These are phyloP conservation scores for Trichechus manatus DNA, from an alignment of 2,113 vertebrate genomes.

Conservation along the genomic window DNA sequence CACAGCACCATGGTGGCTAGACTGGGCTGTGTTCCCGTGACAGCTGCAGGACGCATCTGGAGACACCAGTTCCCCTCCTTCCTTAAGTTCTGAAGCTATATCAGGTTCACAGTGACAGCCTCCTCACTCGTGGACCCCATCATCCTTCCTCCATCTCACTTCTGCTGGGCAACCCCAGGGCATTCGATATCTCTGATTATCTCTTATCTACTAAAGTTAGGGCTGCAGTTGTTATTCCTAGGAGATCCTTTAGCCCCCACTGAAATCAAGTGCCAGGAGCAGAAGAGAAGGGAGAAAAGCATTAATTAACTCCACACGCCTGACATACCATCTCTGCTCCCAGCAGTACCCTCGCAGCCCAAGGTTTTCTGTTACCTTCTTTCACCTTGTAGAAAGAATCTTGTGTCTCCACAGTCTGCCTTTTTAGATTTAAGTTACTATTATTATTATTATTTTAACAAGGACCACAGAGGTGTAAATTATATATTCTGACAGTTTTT, in stretches of 20 bases:
- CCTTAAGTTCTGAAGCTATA: not conserved
- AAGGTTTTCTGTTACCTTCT: not conserved
- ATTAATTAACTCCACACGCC: not conserved
- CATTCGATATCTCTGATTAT: not conserved
- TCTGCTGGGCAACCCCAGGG: not conserved
- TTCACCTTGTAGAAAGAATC: not conserved
- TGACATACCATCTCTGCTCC: not conserved
- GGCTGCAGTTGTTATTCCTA: not conserved
- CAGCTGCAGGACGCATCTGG: constrained; percentile 80
- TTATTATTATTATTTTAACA: not conserved
- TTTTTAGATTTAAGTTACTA: not conserved
- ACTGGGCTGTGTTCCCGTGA: constrained; percentile 74
- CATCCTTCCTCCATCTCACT: not conserved
- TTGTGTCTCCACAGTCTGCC: not conserved
- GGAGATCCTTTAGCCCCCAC: not conserved
- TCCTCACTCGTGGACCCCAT: not conserved
- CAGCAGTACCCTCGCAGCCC: not conserved
- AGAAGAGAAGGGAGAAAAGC: not conserved
- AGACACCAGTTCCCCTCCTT: constrained; percentile 33
- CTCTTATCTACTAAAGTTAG: not conserved
- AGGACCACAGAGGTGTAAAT: not conserved
- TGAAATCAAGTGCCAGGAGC: not conserved
- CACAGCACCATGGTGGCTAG: not conserved
- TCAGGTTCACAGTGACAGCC: not conserved
- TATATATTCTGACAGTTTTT: not conserved